phyloP scores from a whole-genome alignment of 2,888 invertebrate genomes.

The Coleophora flavipennella region DNA sequence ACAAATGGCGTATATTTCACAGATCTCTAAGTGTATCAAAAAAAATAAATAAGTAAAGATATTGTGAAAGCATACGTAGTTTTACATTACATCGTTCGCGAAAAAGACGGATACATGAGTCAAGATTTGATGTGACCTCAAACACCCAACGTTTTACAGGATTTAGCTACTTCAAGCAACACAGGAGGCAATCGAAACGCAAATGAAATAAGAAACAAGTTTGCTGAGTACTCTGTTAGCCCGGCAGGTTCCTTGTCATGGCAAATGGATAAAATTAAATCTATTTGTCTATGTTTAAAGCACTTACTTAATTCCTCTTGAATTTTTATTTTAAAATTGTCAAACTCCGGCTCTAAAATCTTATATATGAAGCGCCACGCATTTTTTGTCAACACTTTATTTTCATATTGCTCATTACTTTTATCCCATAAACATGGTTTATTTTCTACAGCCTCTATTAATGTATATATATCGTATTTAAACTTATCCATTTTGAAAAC shows the following conservation, averaged over 20 bases:
- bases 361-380: constrained; percentile 6
- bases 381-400: constrained; percentile 6
- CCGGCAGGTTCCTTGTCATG: constrained; percentile 9
- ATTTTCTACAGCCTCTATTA: constrained; percentile 5
- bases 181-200: constrained; percentile 6
- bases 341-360: constrained; percentile 8
- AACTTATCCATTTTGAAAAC: too few relatives aligned
- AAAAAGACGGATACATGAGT: constrained; percentile 8
- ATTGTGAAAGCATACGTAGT: constrained; percentile 10
- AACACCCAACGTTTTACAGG: constrained; percentile 4
- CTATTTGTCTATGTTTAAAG: constrained; percentile 5
- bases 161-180: constrained; percentile 4
- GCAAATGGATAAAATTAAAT: constrained; percentile 10
- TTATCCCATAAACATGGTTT: constrained; percentile 10
- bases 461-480: constrained; percentile 5
- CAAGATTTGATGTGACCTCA: constrained; percentile 6
- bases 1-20: constrained; percentile 10
- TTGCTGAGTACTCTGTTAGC: constrained; percentile 7
- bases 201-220: constrained; percentile 10
- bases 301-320: constrained; percentile 9
- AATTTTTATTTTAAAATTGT: constrained; percentile 4
- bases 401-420: constrained; percentile 6
- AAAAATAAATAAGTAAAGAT: constrained; percentile 2
- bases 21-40: constrained; percentile 1
- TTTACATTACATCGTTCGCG: constrained; percentile 9